A percentile compares a stretch with the other conserved stretches of the same genome.
Conservation (phyloP, 2,113 vertebrate genomes). For the Heterotilapia buettikoferi region DNA sequence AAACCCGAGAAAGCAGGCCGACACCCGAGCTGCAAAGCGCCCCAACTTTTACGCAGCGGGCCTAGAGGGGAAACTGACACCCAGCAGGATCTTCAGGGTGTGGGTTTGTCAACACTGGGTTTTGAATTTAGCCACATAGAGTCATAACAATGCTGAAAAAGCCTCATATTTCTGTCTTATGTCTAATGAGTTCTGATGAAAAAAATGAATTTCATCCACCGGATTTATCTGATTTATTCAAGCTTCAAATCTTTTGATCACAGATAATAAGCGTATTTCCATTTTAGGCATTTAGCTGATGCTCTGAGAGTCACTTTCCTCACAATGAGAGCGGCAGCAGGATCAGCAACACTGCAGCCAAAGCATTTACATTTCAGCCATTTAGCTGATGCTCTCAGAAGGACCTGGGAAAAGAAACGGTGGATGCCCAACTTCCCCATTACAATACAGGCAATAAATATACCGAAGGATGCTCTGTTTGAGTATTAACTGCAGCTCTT, state of each 20-base stretch:
- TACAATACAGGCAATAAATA: conserved; percentile 20
- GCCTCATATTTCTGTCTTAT: neutral
- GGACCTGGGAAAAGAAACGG: neutral
- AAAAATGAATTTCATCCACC: neutral
- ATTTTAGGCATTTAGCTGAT: neutral
- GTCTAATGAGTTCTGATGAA: neutral
- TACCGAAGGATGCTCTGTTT: neutral
- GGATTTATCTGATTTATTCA: neutral
- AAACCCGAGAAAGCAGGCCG: conserved; percentile 41
- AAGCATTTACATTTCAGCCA: conserved; percentile 34
- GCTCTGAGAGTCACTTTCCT: neutral
- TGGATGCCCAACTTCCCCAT: neutral
- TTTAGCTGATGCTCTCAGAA: conserved; percentile 20
- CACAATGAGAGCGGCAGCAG: neutral
- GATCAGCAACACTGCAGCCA: conserved; percentile 13
- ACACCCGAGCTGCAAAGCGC: conserved; percentile 24
- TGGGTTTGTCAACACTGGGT: neutral
- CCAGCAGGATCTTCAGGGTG: neutral
- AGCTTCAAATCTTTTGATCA: neutral
- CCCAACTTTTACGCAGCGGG: neutral
- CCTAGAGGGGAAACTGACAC: neutral
- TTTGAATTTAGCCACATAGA: neutral
- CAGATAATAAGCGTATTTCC: neutral
- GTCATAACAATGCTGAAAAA: neutral
- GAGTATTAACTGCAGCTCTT: neutral